Evolutionary conservation across 2,113 vertebrate species (phyloP), one percentile per base, ranked within the genome.

Genomic region (Calyptomena viridis): DNA sequence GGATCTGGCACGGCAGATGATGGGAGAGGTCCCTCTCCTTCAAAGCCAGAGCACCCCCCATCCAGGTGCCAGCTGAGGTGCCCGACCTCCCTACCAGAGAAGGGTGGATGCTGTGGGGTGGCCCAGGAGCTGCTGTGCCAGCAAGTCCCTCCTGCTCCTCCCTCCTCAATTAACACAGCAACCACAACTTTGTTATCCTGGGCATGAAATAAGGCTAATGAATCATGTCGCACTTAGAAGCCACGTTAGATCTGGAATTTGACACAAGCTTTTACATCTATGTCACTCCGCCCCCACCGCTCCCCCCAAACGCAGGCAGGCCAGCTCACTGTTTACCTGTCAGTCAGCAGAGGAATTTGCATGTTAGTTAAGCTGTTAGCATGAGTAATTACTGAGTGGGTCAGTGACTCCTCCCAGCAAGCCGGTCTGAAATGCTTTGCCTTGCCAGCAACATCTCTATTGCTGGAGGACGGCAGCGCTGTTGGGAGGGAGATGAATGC

Each of bases 291-390:
- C 87, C 71, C 86, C 92, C 91, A 76, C 83, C 7, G 3, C 84
- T 83, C 75, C 60, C 90, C 37, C 63, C 68, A 62, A 10, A 53
- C 23, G 59, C 84, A 33, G 84, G 83, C 94, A 23, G 66, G 23
- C 74, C 92, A 25, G 39, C 87, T 90, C 82, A 6, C 73, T 88
- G 62, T 94, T 94, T 93, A 94, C 97, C 95, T 91, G 91, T 88
- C 91, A 96, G 75, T 94, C 86, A 96, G 90, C 90, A 12, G 71
- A 24, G 50, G 95, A 91, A 96, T 96, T 95, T 96, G 96, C 94
- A 91, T 94, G 94, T 95, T 92, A 94, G 96, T 96, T 96, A 97
- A 97, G 96, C 89, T 90, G 77, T 95, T 97, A 96, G 93, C 55
- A 90, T 89, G 95, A 97, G 90, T 97, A 93, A 96, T 95, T 96